Evolutionary conservation across 53 echinoderm and acorn worm genomes (phyloP), one percentile per base, ranked within the genome.

Genomic region (Echinometra lucunter): DNA sequence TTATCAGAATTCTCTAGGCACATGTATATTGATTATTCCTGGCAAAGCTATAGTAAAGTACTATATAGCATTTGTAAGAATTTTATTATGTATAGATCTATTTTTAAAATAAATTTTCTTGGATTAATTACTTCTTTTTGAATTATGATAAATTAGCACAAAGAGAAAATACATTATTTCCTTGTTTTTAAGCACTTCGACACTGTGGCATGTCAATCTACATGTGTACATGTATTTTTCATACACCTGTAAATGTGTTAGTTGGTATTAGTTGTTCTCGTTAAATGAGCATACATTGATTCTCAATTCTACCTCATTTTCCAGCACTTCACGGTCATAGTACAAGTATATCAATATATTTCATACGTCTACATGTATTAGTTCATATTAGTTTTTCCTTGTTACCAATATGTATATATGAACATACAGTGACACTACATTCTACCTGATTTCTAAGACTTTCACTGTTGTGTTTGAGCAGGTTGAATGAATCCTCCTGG

Each of bases 381-480:
- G 47, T 47, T 15, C 21, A 85, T 85, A 49, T 85, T 28, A 85
- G 49, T 85, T 85, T 11, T 85, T 85, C n/a, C 45, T 47, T 85
- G 23, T 85, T 12, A 85, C 85, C 85, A 85, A 53, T 85, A 81
- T 44, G 16, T 38, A 49, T 18, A 45, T 85, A n/a, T 49, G 6
- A 12, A 85, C 28, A 49, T 21, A 60, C 30, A 58, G 6, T 13
- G 60, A 60, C 23, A 89, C 89, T 89, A 89, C 0, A 60, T 94
- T 94, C 94, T 94, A 98, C 99, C 97, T 98, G 97, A 60, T 96
- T 96, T 96, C 95, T 97, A 89, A 96, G 95, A 58, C 95, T 89
- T 93, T 97, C 96, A 66, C 90, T 97, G 66, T 96, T 97, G 94
- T 97, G 97, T 89, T 94, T 97, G 45, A 97, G 89, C 30, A 97